phyloP scores from a whole-genome alignment of 2,888 invertebrate species.

The Dione vanillae region DNA sequence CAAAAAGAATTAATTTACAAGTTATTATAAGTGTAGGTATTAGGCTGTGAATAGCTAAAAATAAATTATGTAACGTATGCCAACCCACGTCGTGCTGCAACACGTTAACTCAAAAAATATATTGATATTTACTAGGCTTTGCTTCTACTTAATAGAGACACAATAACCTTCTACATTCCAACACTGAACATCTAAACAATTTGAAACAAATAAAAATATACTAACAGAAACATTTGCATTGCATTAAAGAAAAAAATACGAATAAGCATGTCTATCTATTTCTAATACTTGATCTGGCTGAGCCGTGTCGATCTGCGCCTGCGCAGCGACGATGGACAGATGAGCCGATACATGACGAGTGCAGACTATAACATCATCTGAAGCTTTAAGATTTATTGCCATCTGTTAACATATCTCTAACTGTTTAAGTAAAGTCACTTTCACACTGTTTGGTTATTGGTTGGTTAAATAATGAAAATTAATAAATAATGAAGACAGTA shows the following conservation, averaged over 20 bases:
- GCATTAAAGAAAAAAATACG: not conserved
- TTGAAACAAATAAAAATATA: constrained; percentile 24
- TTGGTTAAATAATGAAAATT: no score
- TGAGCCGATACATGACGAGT: constrained; percentile 45
- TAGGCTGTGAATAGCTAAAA: no score
- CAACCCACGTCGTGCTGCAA: no score
- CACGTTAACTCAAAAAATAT: no score
- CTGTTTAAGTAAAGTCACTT: constrained; percentile 18
- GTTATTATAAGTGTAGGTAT: no score
- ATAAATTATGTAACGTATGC: no score
- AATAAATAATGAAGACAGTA: no score
- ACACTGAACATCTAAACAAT: constrained; percentile 14
- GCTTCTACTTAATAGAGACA: no score
- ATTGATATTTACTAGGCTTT: no score
- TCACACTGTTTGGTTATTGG: not conserved
- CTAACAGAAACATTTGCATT: not conserved
- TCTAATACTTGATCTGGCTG: constrained; percentile 58
- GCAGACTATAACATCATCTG: constrained; percentile 40
- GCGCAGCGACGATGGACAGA: constrained; percentile 52
- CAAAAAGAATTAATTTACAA: no score
- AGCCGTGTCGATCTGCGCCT: constrained; percentile 62
- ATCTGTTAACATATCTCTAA: constrained; percentile 33
- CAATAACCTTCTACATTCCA: no score
- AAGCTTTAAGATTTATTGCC: constrained; percentile 35
- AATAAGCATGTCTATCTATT: constrained; percentile 47